phyloP scores from a whole-genome alignment of 2,797 vertebrate species.

The Bovichtus diacanthus region DNA sequence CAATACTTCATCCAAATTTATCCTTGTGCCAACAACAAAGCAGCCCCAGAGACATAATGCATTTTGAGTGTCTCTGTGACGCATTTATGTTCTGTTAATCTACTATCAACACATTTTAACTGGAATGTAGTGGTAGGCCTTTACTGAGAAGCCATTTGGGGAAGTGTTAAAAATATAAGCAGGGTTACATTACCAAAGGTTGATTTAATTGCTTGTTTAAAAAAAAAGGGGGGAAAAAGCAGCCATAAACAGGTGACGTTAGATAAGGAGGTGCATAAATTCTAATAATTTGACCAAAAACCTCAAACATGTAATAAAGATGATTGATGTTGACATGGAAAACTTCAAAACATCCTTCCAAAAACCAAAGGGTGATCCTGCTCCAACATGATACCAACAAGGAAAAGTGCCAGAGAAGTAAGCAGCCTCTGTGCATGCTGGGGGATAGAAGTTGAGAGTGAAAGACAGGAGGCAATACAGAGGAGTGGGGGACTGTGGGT shows the following conservation, averaged over 20 bases:
- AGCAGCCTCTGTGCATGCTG: conserved; percentile 3
- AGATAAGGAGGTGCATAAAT: neutral
- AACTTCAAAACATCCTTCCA: no score
- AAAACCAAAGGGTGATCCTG: neutral
- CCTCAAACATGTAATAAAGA: neutral
- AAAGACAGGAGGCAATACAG: conserved; percentile 42
- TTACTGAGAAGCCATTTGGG: neutral
- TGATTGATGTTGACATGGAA: neutral
- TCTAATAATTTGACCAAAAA: neutral
- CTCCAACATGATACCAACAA: conserved; percentile 8
- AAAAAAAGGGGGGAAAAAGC: neutral
- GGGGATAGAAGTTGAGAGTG: conserved; percentile 34
- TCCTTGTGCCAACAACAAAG: neutral
- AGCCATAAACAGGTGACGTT: neutral
- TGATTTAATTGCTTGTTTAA: no score
- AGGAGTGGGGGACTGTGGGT: conserved; percentile 61
- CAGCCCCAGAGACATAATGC: neutral
- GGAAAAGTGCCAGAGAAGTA: conserved; percentile 21
- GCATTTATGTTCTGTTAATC: neutral
- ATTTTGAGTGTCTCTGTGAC: neutral
- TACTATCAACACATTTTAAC: neutral
- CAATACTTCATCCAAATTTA: neutral
- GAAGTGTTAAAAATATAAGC: no score
- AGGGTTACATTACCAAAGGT: neutral
- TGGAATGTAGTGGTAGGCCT: no score